Base-by-base conservation (phyloP, 2,888 invertebrate species). In the Rambutsinella grinnellia region DNA sequence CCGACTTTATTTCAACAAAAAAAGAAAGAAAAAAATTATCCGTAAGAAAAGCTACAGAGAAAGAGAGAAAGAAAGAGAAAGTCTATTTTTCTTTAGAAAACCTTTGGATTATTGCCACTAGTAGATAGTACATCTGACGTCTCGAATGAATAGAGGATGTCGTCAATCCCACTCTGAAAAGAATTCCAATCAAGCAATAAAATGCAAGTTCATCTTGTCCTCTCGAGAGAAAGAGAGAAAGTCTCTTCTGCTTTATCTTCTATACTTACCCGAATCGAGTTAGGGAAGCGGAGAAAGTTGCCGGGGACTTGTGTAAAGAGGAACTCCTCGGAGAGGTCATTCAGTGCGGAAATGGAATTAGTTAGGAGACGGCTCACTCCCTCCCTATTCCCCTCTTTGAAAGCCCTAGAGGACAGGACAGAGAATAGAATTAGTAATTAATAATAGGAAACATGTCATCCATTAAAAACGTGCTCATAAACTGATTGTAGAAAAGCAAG, bases 111-210 rank as follows among this genome's bases (percentile, higher is more conserved):
- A 63, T 60, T 47, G 44, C 57, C 63, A 13, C 66, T 21, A 10
- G 1, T 58, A 51, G 60, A 28, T 19, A 76, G 49, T 0, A 70
- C 66, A 54, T 79, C 79, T 8, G 81, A 79, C 2, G 81, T 78
- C 78, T 81, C 81, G 56, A 81, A 79, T 0, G 75, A 66, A 60
- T 81, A 81, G 13, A 81, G 67, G 3, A 76, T 65, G 49, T 81
- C 81, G 68, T 81, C 81, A 26, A 81, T 71, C 0, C 62, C 68
- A 67, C 69, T 76, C 81, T 81, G 61, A 21, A 70, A 67, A 47
- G 36, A 62, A n/a, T 10, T 3, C 21, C 17, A 8, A 24, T 23
- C 63, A 51, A n/a, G n/a, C n/a, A 36, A 36, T 8, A 36, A 46
- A 58, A 66, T 36, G 58, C 17, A 58, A 2, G 28, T 28, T 17